Evolutionary conservation across 2,113 vertebrate species (phyloP).

Genomic region (Oostethus manadensis): DNA sequence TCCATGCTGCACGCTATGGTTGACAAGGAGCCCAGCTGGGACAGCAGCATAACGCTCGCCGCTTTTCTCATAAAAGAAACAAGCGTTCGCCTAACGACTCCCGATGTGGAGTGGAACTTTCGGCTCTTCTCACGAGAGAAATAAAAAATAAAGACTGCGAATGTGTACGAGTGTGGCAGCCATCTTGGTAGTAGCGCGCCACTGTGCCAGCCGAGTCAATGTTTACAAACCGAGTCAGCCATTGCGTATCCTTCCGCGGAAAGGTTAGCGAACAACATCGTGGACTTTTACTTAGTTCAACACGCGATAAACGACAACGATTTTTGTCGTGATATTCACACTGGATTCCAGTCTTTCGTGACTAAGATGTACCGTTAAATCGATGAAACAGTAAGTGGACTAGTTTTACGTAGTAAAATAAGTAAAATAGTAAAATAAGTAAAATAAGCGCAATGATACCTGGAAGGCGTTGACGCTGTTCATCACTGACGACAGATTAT

Average conservation of each 20-base stretch:
- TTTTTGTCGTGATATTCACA: background rate
- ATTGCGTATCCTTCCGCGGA: conserved; percentile 32
- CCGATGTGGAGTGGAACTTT: background rate
- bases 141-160: rapidly evolving
- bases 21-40: conserved; percentile 83
- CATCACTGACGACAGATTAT: background rate
- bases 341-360: background rate
- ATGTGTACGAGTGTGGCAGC: background rate
- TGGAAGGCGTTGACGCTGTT: background rate
- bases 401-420: conserved; percentile 17
- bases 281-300: background rate
- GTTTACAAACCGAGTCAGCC: conserved; percentile 10
- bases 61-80: background rate
- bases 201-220: background rate
- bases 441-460: conserved; percentile 13
- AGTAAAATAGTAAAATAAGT: too few relatives aligned
- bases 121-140: background rate
- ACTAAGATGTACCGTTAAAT: background rate
- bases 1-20: conserved; percentile 75
- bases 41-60: conserved; percentile 72
- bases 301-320: background rate
- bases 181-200: conserved; percentile 2
- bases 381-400: background rate
- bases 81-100: background rate
- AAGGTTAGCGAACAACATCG: background rate